Conservation (phyloP, 2,797 vertebrate species). For the Hyperoplus immaculatus region DNA sequence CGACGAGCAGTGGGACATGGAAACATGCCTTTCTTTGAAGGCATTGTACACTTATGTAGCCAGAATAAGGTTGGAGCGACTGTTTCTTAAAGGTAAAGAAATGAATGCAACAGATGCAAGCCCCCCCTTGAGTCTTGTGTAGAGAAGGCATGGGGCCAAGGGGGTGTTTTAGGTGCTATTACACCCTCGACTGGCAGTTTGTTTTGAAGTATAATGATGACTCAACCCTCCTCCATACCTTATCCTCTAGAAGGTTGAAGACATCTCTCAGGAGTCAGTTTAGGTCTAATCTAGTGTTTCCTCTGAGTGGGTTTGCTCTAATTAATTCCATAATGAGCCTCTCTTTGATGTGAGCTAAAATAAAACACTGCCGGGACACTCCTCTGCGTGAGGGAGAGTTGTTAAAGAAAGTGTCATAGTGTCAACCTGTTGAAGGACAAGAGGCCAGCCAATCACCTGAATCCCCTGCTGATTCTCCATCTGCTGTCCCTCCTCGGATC, state of each 20-base stretch:
- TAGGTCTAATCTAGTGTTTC: conserved; percentile 54
- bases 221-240: conserved; percentile 17
- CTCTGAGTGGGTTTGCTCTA: conserved; percentile 62
- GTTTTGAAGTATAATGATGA: not conserved
- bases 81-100: not conserved
- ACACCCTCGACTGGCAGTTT: not conserved
- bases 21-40: not conserved
- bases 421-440: conserved; percentile 50
- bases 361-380: conserved; percentile 62
- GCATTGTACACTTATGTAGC: too few species aligned
- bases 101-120: not conserved
- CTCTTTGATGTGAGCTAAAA: conserved; percentile 62
- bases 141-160: not conserved
- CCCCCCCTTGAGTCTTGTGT: not conserved
- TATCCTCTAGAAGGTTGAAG: conserved; percentile 22
- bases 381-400: conserved; percentile 22
- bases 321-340: conserved; percentile 76
- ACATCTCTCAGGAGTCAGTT: conserved; percentile 56
- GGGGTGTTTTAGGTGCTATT: not conserved
- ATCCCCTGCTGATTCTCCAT: conserved; percentile 52
- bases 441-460: conserved; percentile 38
- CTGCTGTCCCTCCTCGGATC: conserved; percentile 51
- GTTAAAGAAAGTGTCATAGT: conserved; percentile 31
- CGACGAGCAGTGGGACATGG: too few species aligned
- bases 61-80: too few species aligned